These are phyloP conservation scores for Cylloceria caligata DNA, from an alignment of 2,888 invertebrate genomes.

Conservation along the genomic window DNA sequence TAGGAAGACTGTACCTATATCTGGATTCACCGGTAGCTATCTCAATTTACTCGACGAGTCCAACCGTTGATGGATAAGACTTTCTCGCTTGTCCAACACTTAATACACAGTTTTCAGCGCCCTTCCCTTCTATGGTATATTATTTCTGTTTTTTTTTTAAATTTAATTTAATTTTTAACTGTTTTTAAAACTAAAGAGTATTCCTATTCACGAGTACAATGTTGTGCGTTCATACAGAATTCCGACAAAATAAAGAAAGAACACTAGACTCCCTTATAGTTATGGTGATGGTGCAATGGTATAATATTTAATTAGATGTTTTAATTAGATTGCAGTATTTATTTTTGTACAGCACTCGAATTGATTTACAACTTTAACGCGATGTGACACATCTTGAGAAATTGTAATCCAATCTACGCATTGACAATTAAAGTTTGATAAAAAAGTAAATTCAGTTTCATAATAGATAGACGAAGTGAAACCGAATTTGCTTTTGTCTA, in stretches of 20 bases:
- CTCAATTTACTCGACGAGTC: conserved; percentile 10
- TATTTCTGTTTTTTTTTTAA: neutral
- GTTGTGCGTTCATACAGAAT: conserved; percentile 1
- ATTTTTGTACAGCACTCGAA: conserved; percentile 82
- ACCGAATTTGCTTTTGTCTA: too few relatives aligned
- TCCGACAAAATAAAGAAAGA: conserved; percentile 45
- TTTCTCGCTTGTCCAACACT: conserved; percentile 14
- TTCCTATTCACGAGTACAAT: neutral
- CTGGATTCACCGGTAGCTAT: conserved; percentile 30
- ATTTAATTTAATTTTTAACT: too few relatives aligned
- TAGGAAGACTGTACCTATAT: conserved; percentile 72
- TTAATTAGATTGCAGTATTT: conserved; percentile 79
- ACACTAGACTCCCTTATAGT: conserved; percentile 67
- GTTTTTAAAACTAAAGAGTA: neutral
- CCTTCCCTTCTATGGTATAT: conserved; percentile 64
- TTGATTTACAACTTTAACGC: conserved; percentile 70
- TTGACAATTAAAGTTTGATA: too few relatives aligned
- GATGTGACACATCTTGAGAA: too few relatives aligned
- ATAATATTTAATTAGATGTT: conserved; percentile 78
- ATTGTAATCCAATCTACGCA: too few relatives aligned
- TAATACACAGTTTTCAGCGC: conserved; percentile 65
- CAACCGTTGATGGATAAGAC: conserved; percentile 32
- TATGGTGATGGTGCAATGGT: conserved; percentile 81
- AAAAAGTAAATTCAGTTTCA: too few relatives aligned
- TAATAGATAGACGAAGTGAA: too few relatives aligned